These are phyloP conservation scores for Zeus faber DNA, from an alignment of 2,113 vertebrate genomes.

Conservation along the genomic window DNA sequence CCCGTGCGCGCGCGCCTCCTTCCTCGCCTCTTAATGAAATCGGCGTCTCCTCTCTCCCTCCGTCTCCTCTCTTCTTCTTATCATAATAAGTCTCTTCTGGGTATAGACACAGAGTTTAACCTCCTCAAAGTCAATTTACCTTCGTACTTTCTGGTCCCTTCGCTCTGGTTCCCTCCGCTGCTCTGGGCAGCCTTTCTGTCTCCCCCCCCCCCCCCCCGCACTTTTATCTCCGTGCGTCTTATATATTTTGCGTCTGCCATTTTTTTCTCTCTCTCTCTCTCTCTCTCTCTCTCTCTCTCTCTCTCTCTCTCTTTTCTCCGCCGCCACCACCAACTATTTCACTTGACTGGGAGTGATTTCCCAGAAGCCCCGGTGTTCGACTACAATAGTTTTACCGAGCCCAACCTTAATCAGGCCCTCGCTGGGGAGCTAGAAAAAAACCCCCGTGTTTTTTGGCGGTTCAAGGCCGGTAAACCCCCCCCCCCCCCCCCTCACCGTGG, in stretches of 20 bases:
- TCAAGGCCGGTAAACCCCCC: no score
- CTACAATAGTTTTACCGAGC: no score
- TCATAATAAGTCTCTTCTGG: slow-evolving; percentile 65
- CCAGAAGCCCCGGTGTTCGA: no score
- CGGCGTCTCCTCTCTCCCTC: slow-evolving; percentile 49
- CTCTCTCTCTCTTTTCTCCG: neutral
- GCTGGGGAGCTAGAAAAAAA: no score
- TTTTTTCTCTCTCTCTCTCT: slow-evolving; percentile 1
- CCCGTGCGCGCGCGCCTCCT: no score
- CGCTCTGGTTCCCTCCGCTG: slow-evolving; percentile 5
- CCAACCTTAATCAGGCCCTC: no score
- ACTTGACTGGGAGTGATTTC: no score
- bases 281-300: neutral
- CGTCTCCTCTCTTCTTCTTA: slow-evolving; percentile 49
- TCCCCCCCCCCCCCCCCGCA: slow-evolving; percentile 23
- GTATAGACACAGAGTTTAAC: slow-evolving; percentile 63
- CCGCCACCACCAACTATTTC: no score
- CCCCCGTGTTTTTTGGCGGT: no score
- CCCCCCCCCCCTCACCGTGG: no score
- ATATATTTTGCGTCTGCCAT: neutral
- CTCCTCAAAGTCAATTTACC: slow-evolving; percentile 69
- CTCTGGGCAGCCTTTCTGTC: neutral
- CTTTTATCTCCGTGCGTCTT: slow-evolving; percentile 18
- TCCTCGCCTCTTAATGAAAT: slow-evolving; percentile 60
- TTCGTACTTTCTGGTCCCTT: slow-evolving; percentile 20